phyloP scores from a whole-genome alignment of 2,113 vertebrate genomes.

The Podocnemis expansa region DNA sequence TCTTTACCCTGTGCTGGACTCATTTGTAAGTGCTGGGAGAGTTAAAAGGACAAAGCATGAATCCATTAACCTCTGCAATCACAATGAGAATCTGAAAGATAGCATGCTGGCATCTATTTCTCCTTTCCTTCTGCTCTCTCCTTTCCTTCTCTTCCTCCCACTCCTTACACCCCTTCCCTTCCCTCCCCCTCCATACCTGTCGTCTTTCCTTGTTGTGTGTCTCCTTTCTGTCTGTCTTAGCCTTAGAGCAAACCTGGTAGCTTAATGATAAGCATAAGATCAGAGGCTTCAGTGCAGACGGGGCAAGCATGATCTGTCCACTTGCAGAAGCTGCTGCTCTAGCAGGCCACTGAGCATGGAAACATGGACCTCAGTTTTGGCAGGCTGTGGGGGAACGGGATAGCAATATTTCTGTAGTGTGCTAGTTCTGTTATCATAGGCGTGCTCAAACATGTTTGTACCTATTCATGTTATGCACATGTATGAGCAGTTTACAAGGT shows the following conservation, averaged over 20 bases:
- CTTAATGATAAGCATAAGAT: background rate
- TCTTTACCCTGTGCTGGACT: background rate
- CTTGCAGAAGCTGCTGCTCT: constrained; percentile 16
- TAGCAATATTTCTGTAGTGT: background rate
- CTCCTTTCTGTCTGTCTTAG: constrained; percentile 30
- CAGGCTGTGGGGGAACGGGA: background rate
- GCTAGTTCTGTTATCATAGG: background rate
- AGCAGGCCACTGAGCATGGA: accelerated
- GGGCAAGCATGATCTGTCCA: constrained; percentile 35
- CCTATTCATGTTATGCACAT: accelerated
- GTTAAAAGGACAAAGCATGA: constrained; percentile 20
- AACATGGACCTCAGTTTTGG: constrained; percentile 9
- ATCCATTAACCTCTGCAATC: background rate
- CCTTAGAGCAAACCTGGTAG: background rate
- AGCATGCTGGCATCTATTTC: background rate
- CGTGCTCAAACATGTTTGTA: accelerated
- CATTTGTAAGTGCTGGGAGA: background rate
- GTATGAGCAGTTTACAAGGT: background rate
- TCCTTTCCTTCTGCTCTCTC: background rate
- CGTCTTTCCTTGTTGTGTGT: background rate
- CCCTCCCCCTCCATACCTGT: background rate
- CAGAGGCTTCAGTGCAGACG: background rate
- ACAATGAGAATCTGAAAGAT: background rate
- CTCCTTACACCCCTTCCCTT: constrained; percentile 48
- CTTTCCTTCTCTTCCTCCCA: background rate